Evolutionary conservation across 2,113 vertebrate species (phyloP).

Genomic region (Vidua chalybeata): DNA sequence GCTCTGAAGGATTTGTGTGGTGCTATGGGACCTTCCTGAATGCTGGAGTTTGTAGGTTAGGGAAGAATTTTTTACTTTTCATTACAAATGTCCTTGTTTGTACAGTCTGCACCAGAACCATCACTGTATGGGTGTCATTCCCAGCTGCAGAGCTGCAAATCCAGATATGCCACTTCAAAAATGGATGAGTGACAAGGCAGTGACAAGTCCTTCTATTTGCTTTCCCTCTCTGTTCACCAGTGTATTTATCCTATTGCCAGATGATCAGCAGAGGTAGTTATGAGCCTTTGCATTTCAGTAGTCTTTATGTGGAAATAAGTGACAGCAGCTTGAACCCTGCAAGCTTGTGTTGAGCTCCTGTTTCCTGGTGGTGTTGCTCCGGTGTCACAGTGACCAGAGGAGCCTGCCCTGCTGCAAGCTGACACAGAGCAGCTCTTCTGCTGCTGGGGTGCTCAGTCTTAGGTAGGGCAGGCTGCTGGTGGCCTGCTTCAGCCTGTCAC

Average conservation of each 20-base stretch:
- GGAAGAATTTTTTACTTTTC: neutral
- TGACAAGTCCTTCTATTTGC: neutral
- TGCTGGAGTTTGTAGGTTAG: neutral
- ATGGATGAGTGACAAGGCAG: neutral
- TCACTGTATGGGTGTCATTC: neutral
- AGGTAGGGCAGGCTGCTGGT: neutral
- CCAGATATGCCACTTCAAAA: neutral
- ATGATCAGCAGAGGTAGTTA: neutral
- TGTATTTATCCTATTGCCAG: neutral
- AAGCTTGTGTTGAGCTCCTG: neutral
- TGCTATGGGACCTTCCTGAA: neutral
- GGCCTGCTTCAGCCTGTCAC: neutral
- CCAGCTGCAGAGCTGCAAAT: neutral
- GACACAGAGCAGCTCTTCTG: neutral
- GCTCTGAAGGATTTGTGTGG: fast-evolving
- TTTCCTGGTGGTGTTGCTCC: neutral
- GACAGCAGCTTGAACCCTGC: neutral
- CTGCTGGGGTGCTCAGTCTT: neutral
- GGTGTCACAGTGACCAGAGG: neutral
- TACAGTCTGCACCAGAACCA: neutral
- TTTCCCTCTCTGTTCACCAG: neutral
- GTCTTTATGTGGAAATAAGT: neutral
- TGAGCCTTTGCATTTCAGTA: neutral
- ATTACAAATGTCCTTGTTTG: neutral
- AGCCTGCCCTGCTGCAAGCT: neutral